Base-by-base conservation (phyloP, 2,888 invertebrate species). In the Eristalis arbustorum region DNA sequence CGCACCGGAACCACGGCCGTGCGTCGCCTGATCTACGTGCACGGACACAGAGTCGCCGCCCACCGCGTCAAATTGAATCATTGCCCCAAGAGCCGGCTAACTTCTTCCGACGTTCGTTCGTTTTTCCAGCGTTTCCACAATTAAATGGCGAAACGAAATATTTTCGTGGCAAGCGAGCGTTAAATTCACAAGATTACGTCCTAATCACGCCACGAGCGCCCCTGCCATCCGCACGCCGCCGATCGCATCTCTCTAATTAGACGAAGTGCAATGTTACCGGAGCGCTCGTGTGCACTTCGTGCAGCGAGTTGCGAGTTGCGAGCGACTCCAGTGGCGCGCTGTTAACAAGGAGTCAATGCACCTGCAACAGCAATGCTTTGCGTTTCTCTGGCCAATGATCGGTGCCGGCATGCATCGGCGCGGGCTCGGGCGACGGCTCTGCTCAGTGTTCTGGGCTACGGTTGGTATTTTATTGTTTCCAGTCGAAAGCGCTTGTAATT, bases 291-390 rank as follows among this genome's bases (percentile, higher is more conserved):
- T 28, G 34, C 22, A 37, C 28, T 57, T 37, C 18, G 23, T 25
- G 61, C 23, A 28, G 22, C 34, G 56, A 71, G 61, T 25, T 18
- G 66, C 34, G 42, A 42, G 49, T 6, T 5, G 49, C 18, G 31
- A 31, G 31, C 8, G 31, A 1, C 31, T 31, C 8, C 10, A 8
- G 18, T 18, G 49, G 18, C 49, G 49, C 67, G 57, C 34, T 81
- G 84, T 84, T 76, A 84, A 81, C 84, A 76, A 73, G 59, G 56
- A 85, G 84, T 77, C 84, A 77, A 64, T 85, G 84, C 64, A 77
- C 84, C 64, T 85, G 80, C 57, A 18, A 64, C 61, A 63, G 31
- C 28, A 37, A 67, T 49, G 67, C 23, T 42, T 57, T 59, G 72
- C 72, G 62, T 84, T 84, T 84, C 75, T 63, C 80, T 62, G 31